These are phyloP conservation scores for Zaprionus gabonicus DNA, from an alignment of 1,140 invertebrate genomes.

Conservation along the genomic window DNA sequence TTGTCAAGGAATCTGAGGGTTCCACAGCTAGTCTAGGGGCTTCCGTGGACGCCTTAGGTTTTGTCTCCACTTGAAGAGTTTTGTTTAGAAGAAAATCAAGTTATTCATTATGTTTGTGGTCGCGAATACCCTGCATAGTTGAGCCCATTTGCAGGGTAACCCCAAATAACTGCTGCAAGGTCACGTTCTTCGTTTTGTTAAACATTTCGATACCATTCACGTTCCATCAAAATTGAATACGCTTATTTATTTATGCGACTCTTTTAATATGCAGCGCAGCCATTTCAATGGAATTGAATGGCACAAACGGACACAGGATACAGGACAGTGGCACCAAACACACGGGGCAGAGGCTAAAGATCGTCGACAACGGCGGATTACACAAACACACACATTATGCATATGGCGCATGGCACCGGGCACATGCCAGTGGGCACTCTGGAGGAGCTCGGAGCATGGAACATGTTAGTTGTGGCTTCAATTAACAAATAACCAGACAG, in stretches of 20 bases:
- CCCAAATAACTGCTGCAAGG: constrained; percentile 44
- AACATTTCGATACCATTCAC: constrained; percentile 80
- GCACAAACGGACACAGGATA: constrained; percentile 20
- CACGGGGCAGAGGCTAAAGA: constrained; percentile 7
- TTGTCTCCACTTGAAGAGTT: not conserved
- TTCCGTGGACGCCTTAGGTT: rapidly evolving
- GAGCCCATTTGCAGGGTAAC: not conserved
- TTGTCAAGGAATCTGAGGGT: not conserved
- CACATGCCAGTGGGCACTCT: not conserved
- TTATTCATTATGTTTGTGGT: not conserved
- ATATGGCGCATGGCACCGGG: constrained; percentile 7
- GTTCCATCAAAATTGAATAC: constrained; percentile 80
- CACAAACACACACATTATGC: constrained; percentile 28
- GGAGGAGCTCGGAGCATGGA: not conserved
- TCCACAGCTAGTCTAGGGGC: not conserved
- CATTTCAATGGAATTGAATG: constrained; percentile 67
- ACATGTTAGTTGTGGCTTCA: constrained; percentile 30
- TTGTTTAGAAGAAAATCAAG: not conserved
- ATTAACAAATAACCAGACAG: constrained; percentile 47
- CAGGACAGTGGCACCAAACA: not conserved
- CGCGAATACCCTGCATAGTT: not conserved
- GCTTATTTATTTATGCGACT: constrained; percentile 79
- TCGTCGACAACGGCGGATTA: constrained; percentile 28
- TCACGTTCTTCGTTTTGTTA: constrained; percentile 74
- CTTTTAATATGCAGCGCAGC: constrained; percentile 75